Percentiles rank a stretch among this genome's conserved stretches.
Conservation (phyloP, 2,888 invertebrate genomes). For the Sesia bembeciformis region DNA sequence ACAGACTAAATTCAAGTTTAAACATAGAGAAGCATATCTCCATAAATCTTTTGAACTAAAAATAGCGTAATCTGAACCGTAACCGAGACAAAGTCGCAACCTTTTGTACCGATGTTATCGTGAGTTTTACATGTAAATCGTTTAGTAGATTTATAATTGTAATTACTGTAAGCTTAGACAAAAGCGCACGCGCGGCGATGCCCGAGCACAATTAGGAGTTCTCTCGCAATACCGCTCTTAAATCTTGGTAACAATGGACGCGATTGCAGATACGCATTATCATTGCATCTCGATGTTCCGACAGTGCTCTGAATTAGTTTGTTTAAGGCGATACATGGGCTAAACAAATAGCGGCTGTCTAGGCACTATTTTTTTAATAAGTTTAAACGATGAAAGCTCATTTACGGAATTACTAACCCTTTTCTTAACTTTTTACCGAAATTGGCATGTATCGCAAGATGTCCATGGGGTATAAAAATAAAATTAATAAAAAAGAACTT, state of each 20-base stretch:
- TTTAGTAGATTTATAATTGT: slow-evolving; percentile 53
- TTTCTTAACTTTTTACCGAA: no score
- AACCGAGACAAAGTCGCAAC: slow-evolving; percentile 39
- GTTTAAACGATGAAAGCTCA: no score
- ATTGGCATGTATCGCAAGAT: no score
- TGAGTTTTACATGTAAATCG: slow-evolving; percentile 38
- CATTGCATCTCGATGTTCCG: slow-evolving; percentile 40
- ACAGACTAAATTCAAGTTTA: neutral
- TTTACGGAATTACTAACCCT: no score
- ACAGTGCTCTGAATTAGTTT: slow-evolving; percentile 48
- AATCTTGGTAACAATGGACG: slow-evolving; percentile 48
- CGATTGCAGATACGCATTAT: slow-evolving; percentile 51
- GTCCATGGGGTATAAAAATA: no score
- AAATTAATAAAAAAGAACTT: no score
- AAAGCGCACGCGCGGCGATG: slow-evolving; percentile 32
- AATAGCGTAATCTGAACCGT: slow-evolving; percentile 10
- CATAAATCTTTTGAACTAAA: neutral
- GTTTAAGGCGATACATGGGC: slow-evolving; percentile 21
- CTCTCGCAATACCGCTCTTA: slow-evolving; percentile 24
- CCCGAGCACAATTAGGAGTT: slow-evolving; percentile 27
- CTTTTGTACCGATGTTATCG: slow-evolving; percentile 37
- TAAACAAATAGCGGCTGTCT: neutral
- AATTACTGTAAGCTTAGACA: slow-evolving; percentile 42
- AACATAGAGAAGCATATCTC: no score
- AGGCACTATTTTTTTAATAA: neutral